phyloP scores from a whole-genome alignment of 2,113 vertebrate species.

The Siniperca chuatsi region DNA sequence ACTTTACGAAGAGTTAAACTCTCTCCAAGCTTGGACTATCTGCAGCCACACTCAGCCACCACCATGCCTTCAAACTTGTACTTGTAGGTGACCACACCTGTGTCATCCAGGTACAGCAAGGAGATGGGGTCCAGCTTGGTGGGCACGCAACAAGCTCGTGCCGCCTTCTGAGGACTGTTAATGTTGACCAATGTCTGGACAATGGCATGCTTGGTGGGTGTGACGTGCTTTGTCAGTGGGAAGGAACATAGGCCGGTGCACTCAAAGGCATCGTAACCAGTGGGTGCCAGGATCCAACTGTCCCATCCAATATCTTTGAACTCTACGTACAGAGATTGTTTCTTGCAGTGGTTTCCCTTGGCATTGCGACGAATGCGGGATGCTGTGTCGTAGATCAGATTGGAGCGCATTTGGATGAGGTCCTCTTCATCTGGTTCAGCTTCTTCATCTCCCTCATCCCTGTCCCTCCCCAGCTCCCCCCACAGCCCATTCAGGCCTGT shows the following conservation, averaged over 20 bases:
- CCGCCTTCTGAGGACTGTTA: constrained; percentile 93
- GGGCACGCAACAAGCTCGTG: constrained; percentile 95
- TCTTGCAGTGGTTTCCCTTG: constrained; percentile 96
- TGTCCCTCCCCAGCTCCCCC: constrained; percentile 69
- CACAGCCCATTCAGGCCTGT: constrained; percentile 61
- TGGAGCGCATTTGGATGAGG: constrained; percentile 95
- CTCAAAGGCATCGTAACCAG: constrained; percentile 94
- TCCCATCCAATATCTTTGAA: constrained; percentile 99
- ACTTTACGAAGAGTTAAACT: constrained; percentile 47
- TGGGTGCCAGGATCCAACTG: constrained; percentile 95
- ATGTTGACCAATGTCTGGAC: constrained; percentile 94
- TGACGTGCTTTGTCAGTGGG: constrained; percentile 94
- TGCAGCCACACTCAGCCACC: constrained; percentile 97
- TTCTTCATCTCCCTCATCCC: constrained; percentile 69
- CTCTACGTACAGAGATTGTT: constrained; percentile 92
- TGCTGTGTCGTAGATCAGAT: constrained; percentile 94
- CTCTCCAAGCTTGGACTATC: constrained; percentile 85
- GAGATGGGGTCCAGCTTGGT: constrained; percentile 98
- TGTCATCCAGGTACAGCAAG: constrained; percentile 94
- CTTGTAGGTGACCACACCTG: constrained; percentile 98
- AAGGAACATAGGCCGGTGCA: constrained; percentile 92
- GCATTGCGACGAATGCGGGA: constrained; percentile 94
- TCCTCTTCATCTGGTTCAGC: constrained; percentile 89
- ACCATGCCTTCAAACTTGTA: constrained; percentile 98
- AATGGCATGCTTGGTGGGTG: constrained; percentile 96